These are phyloP conservation scores for Chalcosyrphus nemorum DNA, from an alignment of 2,888 invertebrate genomes.

Conservation along the genomic window DNA sequence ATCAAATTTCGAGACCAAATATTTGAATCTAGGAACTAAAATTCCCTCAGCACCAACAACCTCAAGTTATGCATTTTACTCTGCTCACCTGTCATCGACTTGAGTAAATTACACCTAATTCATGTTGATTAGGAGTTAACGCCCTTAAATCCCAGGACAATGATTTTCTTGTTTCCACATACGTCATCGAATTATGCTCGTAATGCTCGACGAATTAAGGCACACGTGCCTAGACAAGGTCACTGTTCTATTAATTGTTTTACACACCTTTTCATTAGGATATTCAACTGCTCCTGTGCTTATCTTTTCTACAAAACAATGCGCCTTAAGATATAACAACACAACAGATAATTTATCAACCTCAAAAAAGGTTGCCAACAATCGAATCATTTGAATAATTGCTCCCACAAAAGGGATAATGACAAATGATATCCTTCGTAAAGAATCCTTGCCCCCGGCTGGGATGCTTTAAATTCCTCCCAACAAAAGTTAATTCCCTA, in stretches of 20 bases:
- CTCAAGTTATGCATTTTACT: no score
- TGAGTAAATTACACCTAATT: not conserved
- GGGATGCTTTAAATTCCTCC: not conserved
- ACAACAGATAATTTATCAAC: conserved; percentile 27
- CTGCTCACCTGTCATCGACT: no score
- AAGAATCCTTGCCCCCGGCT: not conserved
- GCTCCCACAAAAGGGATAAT: conserved; percentile 6
- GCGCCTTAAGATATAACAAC: not conserved
- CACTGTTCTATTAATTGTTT: not conserved
- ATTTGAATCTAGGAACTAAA: no score
- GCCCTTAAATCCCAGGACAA: not conserved
- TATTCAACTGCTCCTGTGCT: not conserved
- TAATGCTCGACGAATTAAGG: not conserved
- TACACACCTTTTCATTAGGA: not conserved
- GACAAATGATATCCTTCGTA: not conserved
- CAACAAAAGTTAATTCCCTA: no score
- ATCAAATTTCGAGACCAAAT: no score
- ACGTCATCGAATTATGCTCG: not conserved
- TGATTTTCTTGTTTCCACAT: not conserved
- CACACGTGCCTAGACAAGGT: not conserved
- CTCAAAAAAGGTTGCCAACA: conserved; percentile 3
- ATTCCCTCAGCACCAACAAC: no score
- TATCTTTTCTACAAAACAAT: not conserved
- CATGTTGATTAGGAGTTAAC: not conserved
- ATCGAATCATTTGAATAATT: conserved; percentile 35